These are phyloP conservation scores for Dyspetes luteomarginatus DNA, from an alignment of 2,888 invertebrate species.

Conservation along the genomic window DNA sequence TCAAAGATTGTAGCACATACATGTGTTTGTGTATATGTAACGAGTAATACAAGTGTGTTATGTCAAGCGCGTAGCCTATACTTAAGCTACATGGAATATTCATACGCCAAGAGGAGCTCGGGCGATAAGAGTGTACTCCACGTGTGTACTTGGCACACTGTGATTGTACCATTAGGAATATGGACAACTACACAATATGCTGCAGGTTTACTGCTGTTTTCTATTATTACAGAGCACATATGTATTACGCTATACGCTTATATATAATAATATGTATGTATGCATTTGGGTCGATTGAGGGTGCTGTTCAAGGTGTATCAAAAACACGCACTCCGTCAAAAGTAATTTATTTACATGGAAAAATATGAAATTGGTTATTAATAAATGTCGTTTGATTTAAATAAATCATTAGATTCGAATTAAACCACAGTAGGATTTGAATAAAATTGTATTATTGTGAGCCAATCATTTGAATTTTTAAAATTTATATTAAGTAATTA, in stretches of 20 bases:
- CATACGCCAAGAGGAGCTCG: constrained; percentile 72
- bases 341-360: background rate
- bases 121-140: constrained; percentile 75
- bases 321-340: background rate
- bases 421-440: background rate
- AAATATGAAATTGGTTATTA: background rate
- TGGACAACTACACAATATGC: constrained; percentile 70
- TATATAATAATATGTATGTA: constrained; percentile 37
- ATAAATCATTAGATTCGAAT: background rate
- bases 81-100: constrained; percentile 80
- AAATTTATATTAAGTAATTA: too few relatives aligned
- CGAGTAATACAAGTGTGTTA: constrained; percentile 66
- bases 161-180: constrained; percentile 77
- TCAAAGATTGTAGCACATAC: too few relatives aligned
- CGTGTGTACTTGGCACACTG: constrained; percentile 73
- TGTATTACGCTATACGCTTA: constrained; percentile 1
- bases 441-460: background rate
- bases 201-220: constrained; percentile 61
- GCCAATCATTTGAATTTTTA: background rate
- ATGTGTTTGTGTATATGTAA: constrained; percentile 17
- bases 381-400: background rate
- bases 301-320: constrained; percentile 9
- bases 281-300: constrained; percentile 73
- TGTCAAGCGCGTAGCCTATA: constrained; percentile 76
- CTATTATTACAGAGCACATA: background rate